Evolutionary conservation across 2,797 vertebrate genomes (phyloP), one percentile per base, ranked within the genome.

Genomic region (Poecile montanus): DNA sequence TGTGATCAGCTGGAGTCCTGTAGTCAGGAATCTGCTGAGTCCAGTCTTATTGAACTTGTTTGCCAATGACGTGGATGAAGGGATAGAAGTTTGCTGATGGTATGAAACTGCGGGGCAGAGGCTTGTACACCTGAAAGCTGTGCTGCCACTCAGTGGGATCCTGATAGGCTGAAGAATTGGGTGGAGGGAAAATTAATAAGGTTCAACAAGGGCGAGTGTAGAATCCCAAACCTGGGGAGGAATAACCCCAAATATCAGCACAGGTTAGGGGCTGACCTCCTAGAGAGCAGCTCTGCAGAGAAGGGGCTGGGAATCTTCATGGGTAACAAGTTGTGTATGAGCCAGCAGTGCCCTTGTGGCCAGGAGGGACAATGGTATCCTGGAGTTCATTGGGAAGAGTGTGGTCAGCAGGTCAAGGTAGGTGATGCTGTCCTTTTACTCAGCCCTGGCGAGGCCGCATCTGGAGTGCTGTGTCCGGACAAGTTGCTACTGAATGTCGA

Each of bases 301-400:
- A 30, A 60, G 21, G 30, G 9, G 16, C 26, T 57, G 32, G 6
- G 20, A 66, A 20, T 66, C 16, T 45, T 34, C 20, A 3, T 79
- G 27, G 16, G 3, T 45, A 5, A n/a, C 16, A 73, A 29, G 20
- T 5, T 38, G 11, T 20, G 4, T 1, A 0, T 44, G 19, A 68
- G 32, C 42, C 34, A 36, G 27, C 27, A 20, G 19, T 48, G 32
- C 6, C 54, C 21, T 34, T 54, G 34, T 45, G 13, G 15, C 30
- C 34, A 75, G 26, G 62, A 32, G 27, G 9, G 14, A 9, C 36
- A 25, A 1, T 21, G 16, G 8, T 44, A 13, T 29, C 16, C 56
- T 70, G 44, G 47, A 19, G 5, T 17, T 9, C 56, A 32, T 5
- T 13, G 44, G 48, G 34, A 67, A 32, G 47, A 42, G 18, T 34